Evolutionary conservation across 1,140 invertebrate species (phyloP).

Genomic region (Neodiprion pinetum): DNA sequence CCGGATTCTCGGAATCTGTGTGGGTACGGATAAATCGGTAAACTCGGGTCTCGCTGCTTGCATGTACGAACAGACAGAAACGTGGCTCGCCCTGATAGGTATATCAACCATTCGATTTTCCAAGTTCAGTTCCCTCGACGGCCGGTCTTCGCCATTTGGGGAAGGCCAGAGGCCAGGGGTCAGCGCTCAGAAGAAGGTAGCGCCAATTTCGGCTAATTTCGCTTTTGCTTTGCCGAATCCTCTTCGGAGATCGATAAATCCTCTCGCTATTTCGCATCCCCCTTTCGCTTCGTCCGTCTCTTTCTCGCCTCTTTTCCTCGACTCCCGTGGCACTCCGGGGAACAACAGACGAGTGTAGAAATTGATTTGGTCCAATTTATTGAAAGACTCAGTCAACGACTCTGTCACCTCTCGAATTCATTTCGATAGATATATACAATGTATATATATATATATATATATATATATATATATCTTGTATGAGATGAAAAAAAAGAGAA

Average conservation of each 20-base stretch:
- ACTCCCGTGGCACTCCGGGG: not conserved
- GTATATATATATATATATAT: too few relatives aligned
- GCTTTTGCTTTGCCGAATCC: not conserved
- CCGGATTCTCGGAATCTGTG: not conserved
- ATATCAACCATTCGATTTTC: too few relatives aligned
- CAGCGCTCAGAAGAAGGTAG: not conserved
- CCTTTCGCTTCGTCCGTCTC: not conserved
- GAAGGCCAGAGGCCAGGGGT: not conserved
- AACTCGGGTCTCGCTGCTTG: too few relatives aligned
- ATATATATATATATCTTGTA: too few relatives aligned
- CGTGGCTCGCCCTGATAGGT: too few relatives aligned
- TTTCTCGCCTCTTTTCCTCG: not conserved
- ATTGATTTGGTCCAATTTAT: constrained; percentile 7
- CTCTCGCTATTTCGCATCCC: not conserved
- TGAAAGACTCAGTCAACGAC: not conserved
- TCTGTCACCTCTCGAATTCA: not conserved
- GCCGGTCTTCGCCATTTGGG: too few relatives aligned
- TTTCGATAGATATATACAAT: too few relatives aligned
- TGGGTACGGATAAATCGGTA: not conserved
- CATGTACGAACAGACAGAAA: too few relatives aligned
- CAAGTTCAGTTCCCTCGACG: too few relatives aligned
- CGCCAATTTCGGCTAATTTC: not conserved
- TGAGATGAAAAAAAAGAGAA: too few relatives aligned
- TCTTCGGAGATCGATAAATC: not conserved
- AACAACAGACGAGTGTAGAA: not conserved